Percentiles rank a stretch among this genome's conserved stretches.
Evolutionary conservation across 1,140 invertebrate genomes (phyloP).

Genomic region (Phenacoccus solenopsis): DNA sequence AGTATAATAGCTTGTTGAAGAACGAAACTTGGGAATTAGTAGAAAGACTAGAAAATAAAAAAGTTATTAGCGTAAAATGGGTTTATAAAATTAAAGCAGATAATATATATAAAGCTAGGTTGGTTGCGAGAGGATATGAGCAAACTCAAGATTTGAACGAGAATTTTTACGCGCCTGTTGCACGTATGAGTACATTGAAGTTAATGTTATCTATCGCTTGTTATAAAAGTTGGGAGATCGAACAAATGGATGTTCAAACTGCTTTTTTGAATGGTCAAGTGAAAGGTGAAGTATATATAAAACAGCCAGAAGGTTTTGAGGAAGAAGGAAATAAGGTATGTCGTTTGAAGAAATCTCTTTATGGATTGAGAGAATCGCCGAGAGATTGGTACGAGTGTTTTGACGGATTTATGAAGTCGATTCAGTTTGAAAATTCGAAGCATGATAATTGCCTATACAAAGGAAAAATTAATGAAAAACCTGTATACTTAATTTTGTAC

Average conservation of each 20-base stretch:
- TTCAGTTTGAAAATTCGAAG: background rate
- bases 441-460: slow-evolving; percentile 14
- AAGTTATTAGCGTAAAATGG: background rate
- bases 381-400: slow-evolving; percentile 17
- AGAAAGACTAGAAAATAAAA: background rate
- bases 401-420: background rate
- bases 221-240: background rate
- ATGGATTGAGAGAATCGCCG: slow-evolving; percentile 19
- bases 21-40: slow-evolving; percentile 20
- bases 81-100: background rate
- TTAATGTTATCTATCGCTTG: background rate
- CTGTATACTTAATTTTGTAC: background rate
- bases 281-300: slow-evolving; percentile 12
- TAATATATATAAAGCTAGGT: slow-evolving; percentile 25
- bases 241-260: slow-evolving; percentile 20
- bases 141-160: slow-evolving; percentile 19
- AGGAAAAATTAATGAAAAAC: background rate
- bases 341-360: slow-evolving; percentile 14
- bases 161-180: slow-evolving; percentile 27
- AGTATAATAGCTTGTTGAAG: slow-evolving; percentile 24
- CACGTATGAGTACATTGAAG: background rate
- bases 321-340: background rate
- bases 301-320: slow-evolving; percentile 20
- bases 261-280: slow-evolving; percentile 20
- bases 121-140: slow-evolving; percentile 28